Percentiles rank a stretch among this genome's conserved stretches.
Conservation (phyloP, 2,113 vertebrate species). For the Callorhinus ursinus region DNA sequence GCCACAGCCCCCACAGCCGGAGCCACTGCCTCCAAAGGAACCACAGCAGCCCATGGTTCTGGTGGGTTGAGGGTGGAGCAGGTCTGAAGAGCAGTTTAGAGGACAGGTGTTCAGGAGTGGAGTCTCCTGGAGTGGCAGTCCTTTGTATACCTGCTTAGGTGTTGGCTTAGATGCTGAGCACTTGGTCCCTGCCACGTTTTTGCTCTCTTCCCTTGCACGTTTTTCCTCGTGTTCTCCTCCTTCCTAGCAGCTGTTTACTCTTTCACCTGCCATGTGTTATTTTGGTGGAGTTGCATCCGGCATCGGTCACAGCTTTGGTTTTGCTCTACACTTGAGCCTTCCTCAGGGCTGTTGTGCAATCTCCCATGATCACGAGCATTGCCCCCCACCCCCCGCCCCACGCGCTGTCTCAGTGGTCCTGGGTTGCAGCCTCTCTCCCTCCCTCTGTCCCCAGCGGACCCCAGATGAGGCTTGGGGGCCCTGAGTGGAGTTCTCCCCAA, state of each 20-base stretch:
- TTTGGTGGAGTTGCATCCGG: fast-evolving
- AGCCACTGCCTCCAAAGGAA: not conserved
- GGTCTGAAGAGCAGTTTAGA: not conserved
- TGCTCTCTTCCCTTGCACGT: not conserved
- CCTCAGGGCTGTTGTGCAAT: not conserved
- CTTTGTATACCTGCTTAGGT: not conserved
- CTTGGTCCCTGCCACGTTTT: not conserved
- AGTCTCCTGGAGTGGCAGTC: not conserved
- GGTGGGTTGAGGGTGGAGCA: not conserved
- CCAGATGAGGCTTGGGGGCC: not conserved
- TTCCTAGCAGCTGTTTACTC: fast-evolving
- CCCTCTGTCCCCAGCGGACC: not conserved
- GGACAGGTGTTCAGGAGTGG: not conserved
- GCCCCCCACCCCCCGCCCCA: too few species aligned
- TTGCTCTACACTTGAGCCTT: not conserved
- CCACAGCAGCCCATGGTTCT: not conserved
- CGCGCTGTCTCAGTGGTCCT: not conserved
- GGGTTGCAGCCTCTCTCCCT: not conserved
- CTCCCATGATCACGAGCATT: not conserved
- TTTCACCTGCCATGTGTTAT: not conserved
- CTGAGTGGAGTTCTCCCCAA: not conserved
- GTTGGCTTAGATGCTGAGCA: not conserved
- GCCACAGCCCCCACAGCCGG: not conserved
- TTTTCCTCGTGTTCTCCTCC: not conserved
- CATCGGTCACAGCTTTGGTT: not conserved